Evolutionary conservation across 2,113 vertebrate genomes (phyloP), one percentile per base, ranked within the genome.

Genomic region (Percopsis transmontana): DNA sequence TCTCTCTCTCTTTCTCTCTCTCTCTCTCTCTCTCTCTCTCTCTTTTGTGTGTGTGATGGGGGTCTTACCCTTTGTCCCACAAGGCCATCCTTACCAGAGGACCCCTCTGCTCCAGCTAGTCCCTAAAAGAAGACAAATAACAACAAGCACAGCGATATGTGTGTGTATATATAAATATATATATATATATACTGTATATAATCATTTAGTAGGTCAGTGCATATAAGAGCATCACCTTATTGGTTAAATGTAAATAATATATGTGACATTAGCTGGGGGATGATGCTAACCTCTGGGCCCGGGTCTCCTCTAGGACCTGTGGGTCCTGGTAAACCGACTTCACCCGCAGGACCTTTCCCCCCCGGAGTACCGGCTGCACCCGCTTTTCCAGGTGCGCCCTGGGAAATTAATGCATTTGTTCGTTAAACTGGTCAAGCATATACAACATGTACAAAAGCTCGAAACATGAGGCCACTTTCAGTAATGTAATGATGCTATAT

Each of bases 381-480:
- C 24, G 88, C 62, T 90, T 99, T 98, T 79, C 97, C 97, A 41
- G 96, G 96, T 52, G 92, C 92, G 58, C 98, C 98, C 98, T 98
- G 73, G 76, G 80, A 27, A 67, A 47, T 3, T 39, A 27, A 62
- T 1, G n/a, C 6, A 2, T 14, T 16, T 14, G 2, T 45, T 45
- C n/a, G n/a, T n/a, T n/a, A n/a, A n/a, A n/a, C n/a, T n/a, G n/a
- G n/a, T n/a, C 27, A 33, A 7, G 27, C 27, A 33, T 33, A 33
- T n/a, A 33, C 8, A 6, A 6, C 27, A 6, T 4, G 27, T 7
- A 33, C 27, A 33, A 33, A 33, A 6, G 27, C 5, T 33, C 5
- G 0, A 33, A 33, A 33, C 4, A 7, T 7, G 5, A 1, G 27
- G 5, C 5, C 27, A 33, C 27, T 6, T 33, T 33, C 3, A 33